phyloP scores from a whole-genome alignment of 2,113 vertebrate genomes.

The Connochaetes taurinus region DNA sequence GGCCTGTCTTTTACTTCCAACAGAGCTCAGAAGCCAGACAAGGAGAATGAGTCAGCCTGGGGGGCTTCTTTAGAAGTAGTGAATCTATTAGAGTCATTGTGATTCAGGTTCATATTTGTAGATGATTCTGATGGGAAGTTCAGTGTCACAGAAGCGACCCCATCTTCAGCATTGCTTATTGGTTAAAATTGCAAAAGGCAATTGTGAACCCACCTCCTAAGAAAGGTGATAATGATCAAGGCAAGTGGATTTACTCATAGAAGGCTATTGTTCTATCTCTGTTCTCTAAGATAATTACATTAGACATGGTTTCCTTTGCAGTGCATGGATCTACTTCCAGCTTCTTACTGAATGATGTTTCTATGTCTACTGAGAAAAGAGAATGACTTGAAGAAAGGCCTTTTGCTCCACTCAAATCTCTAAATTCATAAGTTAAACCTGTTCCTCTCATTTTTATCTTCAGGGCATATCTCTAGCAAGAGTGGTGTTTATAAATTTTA shows the following conservation, averaged over 20 bases:
- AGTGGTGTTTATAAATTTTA: not conserved
- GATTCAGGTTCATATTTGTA: not conserved
- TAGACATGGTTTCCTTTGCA: not conserved
- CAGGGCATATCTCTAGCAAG: not conserved
- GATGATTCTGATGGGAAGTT: not conserved
- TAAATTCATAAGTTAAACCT: not conserved
- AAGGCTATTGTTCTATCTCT: not conserved
- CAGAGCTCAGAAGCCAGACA: not conserved
- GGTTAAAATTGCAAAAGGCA: not conserved
- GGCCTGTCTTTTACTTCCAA: not conserved
- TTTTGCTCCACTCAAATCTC: not conserved
- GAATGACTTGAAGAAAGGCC: not conserved
- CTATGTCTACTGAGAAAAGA: not conserved
- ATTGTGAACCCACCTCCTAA: not conserved
- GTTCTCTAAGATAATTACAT: fast-evolving
- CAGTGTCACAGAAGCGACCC: not conserved
- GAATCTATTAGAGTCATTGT: not conserved
- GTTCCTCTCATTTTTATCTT: not conserved
- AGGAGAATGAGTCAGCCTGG: not conserved
- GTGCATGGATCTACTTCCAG: not conserved
- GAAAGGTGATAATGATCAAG: not conserved
- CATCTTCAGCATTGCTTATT: not conserved
- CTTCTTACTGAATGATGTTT: not conserved
- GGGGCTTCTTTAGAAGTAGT: not conserved
- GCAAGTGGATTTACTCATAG: not conserved